phyloP scores from a whole-genome alignment of 1,140 invertebrate genomes.

The Forficula auricularia region DNA sequence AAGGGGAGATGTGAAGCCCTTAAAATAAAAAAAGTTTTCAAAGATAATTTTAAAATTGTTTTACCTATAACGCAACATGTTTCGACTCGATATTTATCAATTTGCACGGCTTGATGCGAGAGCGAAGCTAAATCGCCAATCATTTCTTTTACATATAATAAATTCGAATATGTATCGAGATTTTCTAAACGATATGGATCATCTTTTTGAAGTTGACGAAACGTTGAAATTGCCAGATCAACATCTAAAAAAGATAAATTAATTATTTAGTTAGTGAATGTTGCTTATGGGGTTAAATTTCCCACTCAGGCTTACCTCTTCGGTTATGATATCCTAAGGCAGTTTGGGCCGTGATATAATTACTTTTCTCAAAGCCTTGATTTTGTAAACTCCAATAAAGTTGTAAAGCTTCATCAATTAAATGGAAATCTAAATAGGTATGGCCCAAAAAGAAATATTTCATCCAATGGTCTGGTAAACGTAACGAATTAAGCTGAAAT shows the following conservation, averaged over 20 bases:
- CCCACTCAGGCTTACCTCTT: slow-evolving; percentile 40
- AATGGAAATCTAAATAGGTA: slow-evolving; percentile 75
- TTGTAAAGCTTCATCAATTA: slow-evolving; percentile 74
- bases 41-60: no score
- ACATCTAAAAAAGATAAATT: slow-evolving; percentile 47
- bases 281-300: background rate
- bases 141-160: slow-evolving; percentile 86
- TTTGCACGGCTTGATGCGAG: slow-evolving; percentile 80
- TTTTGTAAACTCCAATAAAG: slow-evolving; percentile 59
- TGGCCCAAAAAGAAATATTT: slow-evolving; percentile 83
- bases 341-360: slow-evolving; percentile 80
- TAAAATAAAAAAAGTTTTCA: no score
- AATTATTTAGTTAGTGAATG: slow-evolving; percentile 9
- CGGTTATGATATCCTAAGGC: slow-evolving; percentile 84
- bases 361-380: slow-evolving; percentile 68
- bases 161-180: slow-evolving; percentile 92
- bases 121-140: slow-evolving; percentile 81
- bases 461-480: slow-evolving; percentile 83
- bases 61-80: slow-evolving; percentile 96
- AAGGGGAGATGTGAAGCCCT: no score
- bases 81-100: slow-evolving; percentile 93
- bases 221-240: slow-evolving; percentile 71
- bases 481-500: slow-evolving; percentile 39
- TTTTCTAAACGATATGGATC: slow-evolving; percentile 90
- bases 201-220: slow-evolving; percentile 56